A percentile compares a stretch with the other conserved stretches of the same genome.
phyloP scores from a whole-genome alignment of 2,888 invertebrate genomes.

The Drosophila fungiperda region DNA sequence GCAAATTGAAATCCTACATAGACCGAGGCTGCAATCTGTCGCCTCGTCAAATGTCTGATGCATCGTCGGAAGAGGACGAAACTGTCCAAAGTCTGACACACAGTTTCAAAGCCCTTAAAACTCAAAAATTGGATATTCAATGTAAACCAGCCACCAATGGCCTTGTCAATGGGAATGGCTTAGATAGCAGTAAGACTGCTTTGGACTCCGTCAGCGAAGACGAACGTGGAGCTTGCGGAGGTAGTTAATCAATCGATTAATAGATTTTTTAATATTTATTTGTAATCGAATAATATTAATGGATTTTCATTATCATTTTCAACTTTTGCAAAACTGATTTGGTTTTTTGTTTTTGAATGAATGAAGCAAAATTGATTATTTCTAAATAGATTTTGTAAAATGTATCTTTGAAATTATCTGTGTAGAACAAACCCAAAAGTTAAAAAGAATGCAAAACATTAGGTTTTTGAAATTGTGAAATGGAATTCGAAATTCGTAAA shows the following conservation, averaged over 20 bases:
- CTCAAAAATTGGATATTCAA: conserved; percentile 7
- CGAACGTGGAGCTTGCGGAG: conserved; percentile 26
- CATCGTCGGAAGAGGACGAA: conserved; percentile 87
- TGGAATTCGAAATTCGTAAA: neutral
- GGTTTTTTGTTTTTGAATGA: neutral
- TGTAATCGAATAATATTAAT: neutral
- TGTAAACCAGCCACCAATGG: conserved; percentile 6
- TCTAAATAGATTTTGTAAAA: neutral
- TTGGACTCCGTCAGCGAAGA: neutral
- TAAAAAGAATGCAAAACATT: neutral
- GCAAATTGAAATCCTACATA: conserved; percentile 91
- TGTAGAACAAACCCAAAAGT: neutral
- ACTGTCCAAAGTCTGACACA: conserved; percentile 29
- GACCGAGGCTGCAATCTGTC: conserved; percentile 91
- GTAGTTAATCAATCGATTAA: neutral
- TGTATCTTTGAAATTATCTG: neutral
- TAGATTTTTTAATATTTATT: neutral
- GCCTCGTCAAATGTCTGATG: conserved; percentile 90
- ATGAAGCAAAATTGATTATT: neutral
- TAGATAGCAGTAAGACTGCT: neutral
- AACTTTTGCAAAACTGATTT: neutral
- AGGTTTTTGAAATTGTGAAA: neutral
- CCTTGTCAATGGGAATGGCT: conserved; percentile 27
- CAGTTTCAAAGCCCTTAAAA: conserved; percentile 24
- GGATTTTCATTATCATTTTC: neutral